These are phyloP conservation scores for Eulemur rubriventer DNA, from an alignment of 2,797 vertebrate species.

Conservation along the genomic window DNA sequence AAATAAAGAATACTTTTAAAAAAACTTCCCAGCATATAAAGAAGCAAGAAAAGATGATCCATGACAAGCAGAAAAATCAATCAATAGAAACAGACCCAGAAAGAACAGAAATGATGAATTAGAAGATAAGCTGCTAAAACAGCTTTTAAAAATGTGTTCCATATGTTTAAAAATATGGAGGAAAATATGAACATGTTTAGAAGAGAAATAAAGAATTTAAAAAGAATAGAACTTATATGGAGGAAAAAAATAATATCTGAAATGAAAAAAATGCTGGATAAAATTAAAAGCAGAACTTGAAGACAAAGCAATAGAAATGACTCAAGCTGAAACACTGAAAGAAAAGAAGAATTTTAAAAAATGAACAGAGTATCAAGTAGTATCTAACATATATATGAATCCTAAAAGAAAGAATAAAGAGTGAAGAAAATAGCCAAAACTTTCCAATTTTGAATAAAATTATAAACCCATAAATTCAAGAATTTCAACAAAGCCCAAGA, in stretches of 20 bases:
- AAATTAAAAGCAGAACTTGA: slow-evolving; percentile 17
- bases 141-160: not conserved
- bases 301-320: slow-evolving; percentile 1
- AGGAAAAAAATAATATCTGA: slow-evolving; percentile 5
- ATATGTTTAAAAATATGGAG: not conserved
- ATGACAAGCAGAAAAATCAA: slow-evolving; percentile 13
- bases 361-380: not conserved
- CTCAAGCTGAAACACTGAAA: not conserved
- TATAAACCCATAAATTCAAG: not conserved
- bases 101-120: slow-evolving; percentile 8
- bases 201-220: not conserved
- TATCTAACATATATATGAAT: not conserved
- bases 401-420: not conserved
- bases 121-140: not conserved
- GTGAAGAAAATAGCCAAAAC: not conserved
- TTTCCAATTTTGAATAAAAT: slow-evolving; percentile 23
- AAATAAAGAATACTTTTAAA: not conserved
- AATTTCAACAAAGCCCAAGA: not conserved
- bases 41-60: slow-evolving; percentile 7
- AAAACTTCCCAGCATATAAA: not conserved
- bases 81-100: slow-evolving; percentile 32
- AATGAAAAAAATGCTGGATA: not conserved
- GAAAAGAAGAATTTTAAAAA: slow-evolving; percentile 10
- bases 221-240: not conserved
- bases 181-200: slow-evolving; percentile 25